These are phyloP conservation scores for Octopus bimaculoides DNA, from an alignment of 1,140 invertebrate genomes.

Conservation along the genomic window DNA sequence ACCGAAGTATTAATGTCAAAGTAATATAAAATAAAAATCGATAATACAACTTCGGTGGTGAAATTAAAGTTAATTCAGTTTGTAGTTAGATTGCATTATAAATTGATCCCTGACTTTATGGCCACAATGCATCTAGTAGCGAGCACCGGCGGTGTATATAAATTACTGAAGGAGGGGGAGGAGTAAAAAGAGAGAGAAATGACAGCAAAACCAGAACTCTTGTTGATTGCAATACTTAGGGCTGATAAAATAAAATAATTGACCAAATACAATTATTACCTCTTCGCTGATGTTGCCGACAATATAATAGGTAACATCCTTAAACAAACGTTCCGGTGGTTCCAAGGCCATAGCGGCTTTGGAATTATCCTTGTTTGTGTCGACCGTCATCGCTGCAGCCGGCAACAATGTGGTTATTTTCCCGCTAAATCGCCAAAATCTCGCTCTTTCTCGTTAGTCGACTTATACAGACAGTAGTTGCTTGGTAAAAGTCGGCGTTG, in stretches of 20 bases:
- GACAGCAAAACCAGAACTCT: not conserved
- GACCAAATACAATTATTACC: constrained; percentile 30
- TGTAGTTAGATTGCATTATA: no score
- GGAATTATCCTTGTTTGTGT: constrained; percentile 11
- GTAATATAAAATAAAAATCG: no score
- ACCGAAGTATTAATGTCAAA: no score
- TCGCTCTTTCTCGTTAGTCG: not conserved
- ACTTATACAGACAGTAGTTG: no score
- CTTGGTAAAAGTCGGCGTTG: no score
- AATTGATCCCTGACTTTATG: no score
- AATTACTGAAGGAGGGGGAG: no score
- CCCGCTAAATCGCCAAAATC: not conserved
- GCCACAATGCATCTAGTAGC: no score
- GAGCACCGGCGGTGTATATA: not conserved
- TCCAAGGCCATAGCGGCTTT: constrained; percentile 15
- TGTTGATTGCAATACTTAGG: not conserved
- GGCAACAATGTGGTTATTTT: not conserved
- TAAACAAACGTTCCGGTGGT: constrained; percentile 46
- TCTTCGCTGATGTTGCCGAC: constrained; percentile 53
- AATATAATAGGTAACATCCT: constrained; percentile 55
- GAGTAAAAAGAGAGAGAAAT: not conserved
- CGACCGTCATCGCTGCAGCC: constrained; percentile 15
- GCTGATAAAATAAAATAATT: not conserved
- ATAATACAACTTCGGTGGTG: no score
- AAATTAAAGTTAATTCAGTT: no score